Base-by-base conservation (phyloP, 2,113 vertebrate species). In the Cyphomyrus discorhynchus region DNA sequence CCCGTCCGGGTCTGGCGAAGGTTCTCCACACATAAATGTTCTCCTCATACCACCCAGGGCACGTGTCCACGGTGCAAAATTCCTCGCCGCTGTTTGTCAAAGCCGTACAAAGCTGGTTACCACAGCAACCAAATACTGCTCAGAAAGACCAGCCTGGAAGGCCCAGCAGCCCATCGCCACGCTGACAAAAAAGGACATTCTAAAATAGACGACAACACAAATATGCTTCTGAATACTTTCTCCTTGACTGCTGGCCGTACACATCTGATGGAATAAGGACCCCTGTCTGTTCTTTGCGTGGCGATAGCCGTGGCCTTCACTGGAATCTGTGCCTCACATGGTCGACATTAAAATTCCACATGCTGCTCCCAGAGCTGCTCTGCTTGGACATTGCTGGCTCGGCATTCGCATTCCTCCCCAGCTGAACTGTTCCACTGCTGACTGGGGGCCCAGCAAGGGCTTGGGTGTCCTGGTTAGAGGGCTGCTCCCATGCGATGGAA, bases 331-430 rank as follows among this genome's bases (percentile, higher is more conserved):
- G 56, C 70, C 15, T 87, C 90, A 88, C 74, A 84, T 90, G 90
- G 70, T 88, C 82, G 50, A 88, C 90, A 90, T 90, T 90, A 90
- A 88, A 88, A 90, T 90, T 62, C 90, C 86, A 47, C 52, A 84
- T 58, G 86, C 50, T 45, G 45, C 86, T 90, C 74, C 87, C 52
- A 74, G 46, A 58, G n/a, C n/a, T n/a, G n/a, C n/a, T n/a, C n/a
- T 46, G 80, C 56, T n/a, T 52, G 86, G 89, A 90, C 70, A 88
- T 39, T n/a, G 62, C n/a, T 88, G 86, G 86, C 86, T 88, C 50
- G 35, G 47, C 42, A 8, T 4, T 5, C n/a, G 42, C 86, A 90
- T 88, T 90, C 90, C 90, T 88, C 47, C 82, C 24, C 5, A 56
- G 31, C 10, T 47, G 47, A 87, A 39, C 86, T 47, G 45, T 19